Evolutionary conservation across 2,888 invertebrate species (phyloP), one percentile per base, ranked within the genome.

Genomic region (Amaurobius ferox): DNA sequence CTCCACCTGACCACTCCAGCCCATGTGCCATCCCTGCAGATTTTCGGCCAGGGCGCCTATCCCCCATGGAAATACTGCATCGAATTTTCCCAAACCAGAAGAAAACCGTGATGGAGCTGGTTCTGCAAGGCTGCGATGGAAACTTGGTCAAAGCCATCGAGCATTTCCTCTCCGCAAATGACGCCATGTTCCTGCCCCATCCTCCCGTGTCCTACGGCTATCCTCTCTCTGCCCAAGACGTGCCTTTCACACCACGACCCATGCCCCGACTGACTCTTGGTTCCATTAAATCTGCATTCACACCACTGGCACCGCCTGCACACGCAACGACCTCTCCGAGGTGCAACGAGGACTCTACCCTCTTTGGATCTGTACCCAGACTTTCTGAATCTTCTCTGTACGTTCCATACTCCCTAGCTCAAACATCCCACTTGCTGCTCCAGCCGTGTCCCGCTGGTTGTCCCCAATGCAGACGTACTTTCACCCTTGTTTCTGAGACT

Each of bases 101-200:
- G 13, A 64, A 64, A 19, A 29, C 72, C 0, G 97, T 98, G 0
- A 92, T 98, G 72, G 97, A 98, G 91, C 92, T 98, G 89, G 96
- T 98, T n/a, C 92, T 98, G 64, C 95, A 97, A 89, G 94, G 97
- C 40, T 98, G 98, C 91, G 97, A 96, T 90, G 96, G 97, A 89
- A 98, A 98, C 91, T 92, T 98, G 68, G 93, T 97, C 16, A 96
- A 96, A 89, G 96, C 97, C 7, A 96, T 97, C 76, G 97, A 97
- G 90, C 96, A 97, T 90, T 96, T 97, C 90, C 91, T 93, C 26
- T 89, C 89, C 1, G 87, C 88, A 5, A 88, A 88, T 28, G 89
- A 89, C 29, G 87, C 88, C 6, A 55, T 88, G 74, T 70, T 80
- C 30, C 66, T 89, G 9, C 78, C 67, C 1, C 88, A 73, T n/a